phyloP scores from a whole-genome alignment of 2,888 invertebrate genomes.

The Actias luna region DNA sequence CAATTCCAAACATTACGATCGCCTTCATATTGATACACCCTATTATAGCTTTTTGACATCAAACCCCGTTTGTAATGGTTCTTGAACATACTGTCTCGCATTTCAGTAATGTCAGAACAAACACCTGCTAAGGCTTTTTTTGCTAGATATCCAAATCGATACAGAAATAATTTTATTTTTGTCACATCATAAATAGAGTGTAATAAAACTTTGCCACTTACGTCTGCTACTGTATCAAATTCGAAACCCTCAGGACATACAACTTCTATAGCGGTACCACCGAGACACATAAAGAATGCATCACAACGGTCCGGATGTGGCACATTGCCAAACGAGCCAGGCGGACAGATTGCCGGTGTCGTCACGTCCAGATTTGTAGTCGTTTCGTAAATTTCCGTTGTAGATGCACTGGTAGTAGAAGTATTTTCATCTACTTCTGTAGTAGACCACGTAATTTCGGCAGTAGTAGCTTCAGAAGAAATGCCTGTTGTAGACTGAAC shows the following conservation, averaged over 20 bases:
- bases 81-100: too few relatives aligned
- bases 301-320: conserved; percentile 46
- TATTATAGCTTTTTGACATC: too few relatives aligned
- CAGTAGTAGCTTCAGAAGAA: background rate
- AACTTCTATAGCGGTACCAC: conserved; percentile 36
- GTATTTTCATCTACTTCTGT: background rate
- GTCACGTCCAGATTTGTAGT: conserved; percentile 6
- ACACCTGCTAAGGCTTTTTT: too few relatives aligned
- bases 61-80: too few relatives aligned
- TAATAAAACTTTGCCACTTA: conserved; percentile 22
- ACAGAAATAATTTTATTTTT: background rate
- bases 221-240: conserved; percentile 35
- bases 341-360: conserved; percentile 31
- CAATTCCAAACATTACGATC: too few relatives aligned
- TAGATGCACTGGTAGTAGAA: conserved; percentile 17
- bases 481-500: background rate
- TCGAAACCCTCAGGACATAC: conserved; percentile 44
- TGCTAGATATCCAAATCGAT: conserved; percentile 23
- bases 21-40: too few relatives aligned
- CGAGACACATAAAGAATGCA: conserved; percentile 46
- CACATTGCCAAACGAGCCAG: conserved; percentile 39
- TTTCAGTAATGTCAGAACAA: too few relatives aligned
- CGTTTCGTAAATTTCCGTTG: conserved; percentile 14
- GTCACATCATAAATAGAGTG: background rate
- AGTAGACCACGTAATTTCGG: background rate